Evolutionary conservation across 2,888 invertebrate species (phyloP), one percentile per base, ranked within the genome.

Genomic region (Cylindroiulus punctatus): DNA sequence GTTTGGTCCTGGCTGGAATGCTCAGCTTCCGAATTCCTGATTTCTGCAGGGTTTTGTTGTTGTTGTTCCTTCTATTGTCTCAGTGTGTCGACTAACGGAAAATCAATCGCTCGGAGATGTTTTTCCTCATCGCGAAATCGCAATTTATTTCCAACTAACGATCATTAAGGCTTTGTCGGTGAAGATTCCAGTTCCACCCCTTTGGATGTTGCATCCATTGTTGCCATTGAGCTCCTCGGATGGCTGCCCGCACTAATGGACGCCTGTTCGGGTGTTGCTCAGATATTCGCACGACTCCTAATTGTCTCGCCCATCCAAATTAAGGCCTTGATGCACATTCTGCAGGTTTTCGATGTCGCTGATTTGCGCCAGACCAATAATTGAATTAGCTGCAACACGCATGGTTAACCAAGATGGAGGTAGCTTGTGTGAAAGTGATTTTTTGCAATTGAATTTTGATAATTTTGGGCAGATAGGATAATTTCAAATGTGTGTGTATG

Each of bases 111-210:
- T 65, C 26, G 7, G 65, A 65, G 65, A 65, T 65, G 65, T 65
- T 65, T 65, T 65, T 65, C 65, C 65, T 65, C 65, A 65, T 65
- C 65, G 26, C 65, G 65, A 26, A 65, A 26, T 65, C 22, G 65
- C 65, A 65, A 65, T 65, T 65, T 65, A 65, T 65, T 65, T 65
- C 65, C 26, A 65, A 65, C 65, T 65, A 65, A 65, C 19, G 65
- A 65, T 65, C 65, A 65, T 65, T 65, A 65, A 10, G 65, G 65
- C 65, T 65, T 65, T 65, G 65, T 65, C 19, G 65, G 65, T 14
- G 57, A n/a, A 22, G 22, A 57, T 57, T 2, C 12, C n/a, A n/a
- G 57, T 57, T 14, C 17, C 65, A 65, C 65, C 65, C 65, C 26
- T 65, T 65, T 26, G 22, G 65, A 65, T 65, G 10, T 65, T 19